Evolutionary conservation across 2,113 vertebrate species (phyloP).

Genomic region (Xyliphius kryptos): DNA sequence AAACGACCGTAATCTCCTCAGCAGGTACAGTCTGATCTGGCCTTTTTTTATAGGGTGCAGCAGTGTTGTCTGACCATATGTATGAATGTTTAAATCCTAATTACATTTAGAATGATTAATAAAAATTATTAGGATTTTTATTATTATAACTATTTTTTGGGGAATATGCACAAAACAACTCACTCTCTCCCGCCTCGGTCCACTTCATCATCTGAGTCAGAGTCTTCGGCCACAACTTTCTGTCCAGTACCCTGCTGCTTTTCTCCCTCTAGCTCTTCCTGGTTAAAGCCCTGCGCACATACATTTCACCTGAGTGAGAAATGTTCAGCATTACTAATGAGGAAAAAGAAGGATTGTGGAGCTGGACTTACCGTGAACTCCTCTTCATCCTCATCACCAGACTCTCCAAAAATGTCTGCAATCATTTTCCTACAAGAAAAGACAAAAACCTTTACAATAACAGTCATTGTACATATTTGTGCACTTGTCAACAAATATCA

Average conservation of each 20-base stretch:
- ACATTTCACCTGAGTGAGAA: background rate
- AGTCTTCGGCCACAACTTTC: constrained; percentile 69
- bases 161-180: constrained; percentile 43
- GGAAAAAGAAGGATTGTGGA: background rate
- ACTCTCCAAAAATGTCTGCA: constrained; percentile 97
- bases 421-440: constrained; percentile 81
- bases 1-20: no score
- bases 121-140: no score
- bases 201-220: constrained; percentile 87
- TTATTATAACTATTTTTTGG: no score
- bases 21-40: no score
- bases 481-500: no score
- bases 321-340: background rate
- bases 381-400: constrained; percentile 93
- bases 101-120: no score
- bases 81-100: no score
- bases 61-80: no score
- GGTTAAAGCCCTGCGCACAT: constrained; percentile 85
- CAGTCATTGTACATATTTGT: no score
- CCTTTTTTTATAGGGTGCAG: no score
- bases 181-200: constrained; percentile 81
- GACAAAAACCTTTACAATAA: background rate
- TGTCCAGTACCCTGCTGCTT: constrained; percentile 60
- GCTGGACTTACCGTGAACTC: constrained; percentile 84
- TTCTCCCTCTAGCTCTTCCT: constrained; percentile 90